phyloP scores from a whole-genome alignment of 2,888 invertebrate species.

The Glomeris marginata region DNA sequence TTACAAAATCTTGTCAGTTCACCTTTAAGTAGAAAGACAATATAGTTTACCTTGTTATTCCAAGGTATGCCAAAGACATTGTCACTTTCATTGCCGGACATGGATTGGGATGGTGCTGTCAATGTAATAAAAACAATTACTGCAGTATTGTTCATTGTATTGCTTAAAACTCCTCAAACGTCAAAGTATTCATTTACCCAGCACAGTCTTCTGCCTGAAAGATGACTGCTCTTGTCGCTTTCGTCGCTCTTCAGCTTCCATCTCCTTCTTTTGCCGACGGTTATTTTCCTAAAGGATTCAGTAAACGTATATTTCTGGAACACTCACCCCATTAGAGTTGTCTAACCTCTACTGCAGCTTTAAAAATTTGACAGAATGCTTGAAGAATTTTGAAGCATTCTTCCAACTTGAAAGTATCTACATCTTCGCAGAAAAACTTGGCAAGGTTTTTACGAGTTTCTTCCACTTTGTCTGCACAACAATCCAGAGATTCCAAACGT shows the following conservation, averaged over 20 bases:
- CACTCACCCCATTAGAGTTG: not conserved
- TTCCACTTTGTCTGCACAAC: constrained; percentile 50
- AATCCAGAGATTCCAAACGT: too few species aligned
- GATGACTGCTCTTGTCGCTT: constrained; percentile 46
- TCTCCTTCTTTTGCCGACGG: constrained; percentile 62
- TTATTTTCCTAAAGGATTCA: constrained; percentile 50
- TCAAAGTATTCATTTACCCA: not conserved
- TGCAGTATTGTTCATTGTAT: too few species aligned
- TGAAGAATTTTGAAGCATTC: constrained; percentile 85
- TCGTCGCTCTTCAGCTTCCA: constrained; percentile 63
- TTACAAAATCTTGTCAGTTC: too few species aligned
- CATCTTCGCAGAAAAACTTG: constrained; percentile 90
- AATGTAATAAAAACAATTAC: not conserved
- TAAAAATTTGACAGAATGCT: constrained; percentile 54
- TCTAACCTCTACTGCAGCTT: constrained; percentile 29
- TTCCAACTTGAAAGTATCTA: constrained; percentile 73
- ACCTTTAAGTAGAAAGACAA: too few species aligned
- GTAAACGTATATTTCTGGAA: not conserved
- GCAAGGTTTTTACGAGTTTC: constrained; percentile 61
- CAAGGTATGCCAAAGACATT: constrained; percentile 61
- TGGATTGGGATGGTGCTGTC: not conserved
- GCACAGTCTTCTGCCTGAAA: not conserved
- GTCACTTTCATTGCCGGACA: constrained; percentile 15
- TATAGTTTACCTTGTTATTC: constrained; percentile 51
- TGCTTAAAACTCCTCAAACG: not conserved